phyloP scores from a whole-genome alignment of 2,113 vertebrate genomes.

The Mastomys coucha region DNA sequence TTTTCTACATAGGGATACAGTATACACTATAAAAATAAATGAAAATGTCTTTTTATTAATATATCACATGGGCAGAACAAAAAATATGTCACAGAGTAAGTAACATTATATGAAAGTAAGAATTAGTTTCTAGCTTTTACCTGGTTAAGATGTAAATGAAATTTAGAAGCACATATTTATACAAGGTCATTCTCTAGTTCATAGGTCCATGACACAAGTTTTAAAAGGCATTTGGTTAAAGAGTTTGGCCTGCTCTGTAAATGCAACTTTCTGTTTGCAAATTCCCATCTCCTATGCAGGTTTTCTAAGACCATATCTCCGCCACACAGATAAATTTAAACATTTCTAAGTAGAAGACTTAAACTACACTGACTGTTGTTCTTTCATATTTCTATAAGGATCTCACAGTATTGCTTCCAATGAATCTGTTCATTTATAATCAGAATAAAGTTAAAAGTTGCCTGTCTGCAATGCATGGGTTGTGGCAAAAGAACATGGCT shows the following conservation, averaged over 20 bases:
- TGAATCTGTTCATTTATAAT: neutral
- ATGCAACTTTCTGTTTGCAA: neutral
- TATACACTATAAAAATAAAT: neutral
- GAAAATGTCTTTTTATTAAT: neutral
- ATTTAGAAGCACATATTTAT: neutral
- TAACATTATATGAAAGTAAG: neutral
- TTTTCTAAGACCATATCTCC: neutral
- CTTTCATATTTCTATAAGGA: constrained; percentile 20
- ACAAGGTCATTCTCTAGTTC: neutral
- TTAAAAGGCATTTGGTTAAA: neutral
- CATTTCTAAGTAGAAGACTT: neutral
- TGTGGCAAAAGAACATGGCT: neutral
- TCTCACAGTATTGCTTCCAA: neutral
- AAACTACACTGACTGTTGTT: neutral
- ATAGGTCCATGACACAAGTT: neutral
- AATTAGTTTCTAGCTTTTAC: neutral
- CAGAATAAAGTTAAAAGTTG: neutral
- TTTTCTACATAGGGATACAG: neutral
- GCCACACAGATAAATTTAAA: neutral
- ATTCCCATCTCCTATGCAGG: neutral
- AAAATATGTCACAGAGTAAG: neutral
- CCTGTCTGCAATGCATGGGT: neutral
- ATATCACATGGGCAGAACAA: neutral
- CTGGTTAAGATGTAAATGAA: neutral
- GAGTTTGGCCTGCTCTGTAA: neutral